phyloP scores from a whole-genome alignment of 2,797 vertebrate genomes.

The Perodicticus potto region DNA sequence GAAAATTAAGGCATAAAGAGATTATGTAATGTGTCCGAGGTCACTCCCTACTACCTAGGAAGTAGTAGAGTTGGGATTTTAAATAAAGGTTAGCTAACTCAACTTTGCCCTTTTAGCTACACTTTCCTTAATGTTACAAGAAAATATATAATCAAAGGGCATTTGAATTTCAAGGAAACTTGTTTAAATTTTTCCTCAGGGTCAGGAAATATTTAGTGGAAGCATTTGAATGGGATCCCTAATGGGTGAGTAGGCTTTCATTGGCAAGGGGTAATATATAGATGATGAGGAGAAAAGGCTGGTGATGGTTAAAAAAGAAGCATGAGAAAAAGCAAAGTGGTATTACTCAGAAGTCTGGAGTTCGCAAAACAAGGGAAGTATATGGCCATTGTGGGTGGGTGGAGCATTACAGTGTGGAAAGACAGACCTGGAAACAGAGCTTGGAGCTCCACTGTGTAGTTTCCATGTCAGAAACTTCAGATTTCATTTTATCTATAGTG shows the following conservation, averaged over 20 bases:
- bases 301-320: background rate
- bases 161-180: too few species aligned
- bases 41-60: too few species aligned
- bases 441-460: background rate
- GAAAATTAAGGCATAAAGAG: too few species aligned
- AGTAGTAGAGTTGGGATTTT: too few species aligned
- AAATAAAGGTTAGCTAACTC: too few species aligned
- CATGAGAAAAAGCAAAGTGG: background rate
- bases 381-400: background rate
- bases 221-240: background rate
- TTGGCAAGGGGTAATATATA: background rate
- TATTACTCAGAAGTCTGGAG: background rate
- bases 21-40: too few species aligned
- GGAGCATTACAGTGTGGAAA: background rate
- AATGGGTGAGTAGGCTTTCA: slow-evolving; percentile 14
- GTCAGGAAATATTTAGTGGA: background rate
- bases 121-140: too few species aligned
- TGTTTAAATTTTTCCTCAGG: too few species aligned
- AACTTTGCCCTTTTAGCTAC: too few species aligned
- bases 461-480: background rate
- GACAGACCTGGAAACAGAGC: background rate
- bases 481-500: background rate
- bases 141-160: too few species aligned
- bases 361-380: background rate
- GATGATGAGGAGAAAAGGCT: background rate